These are phyloP conservation scores for Arge pagana DNA, from an alignment of 2,888 invertebrate species.

Conservation along the genomic window DNA sequence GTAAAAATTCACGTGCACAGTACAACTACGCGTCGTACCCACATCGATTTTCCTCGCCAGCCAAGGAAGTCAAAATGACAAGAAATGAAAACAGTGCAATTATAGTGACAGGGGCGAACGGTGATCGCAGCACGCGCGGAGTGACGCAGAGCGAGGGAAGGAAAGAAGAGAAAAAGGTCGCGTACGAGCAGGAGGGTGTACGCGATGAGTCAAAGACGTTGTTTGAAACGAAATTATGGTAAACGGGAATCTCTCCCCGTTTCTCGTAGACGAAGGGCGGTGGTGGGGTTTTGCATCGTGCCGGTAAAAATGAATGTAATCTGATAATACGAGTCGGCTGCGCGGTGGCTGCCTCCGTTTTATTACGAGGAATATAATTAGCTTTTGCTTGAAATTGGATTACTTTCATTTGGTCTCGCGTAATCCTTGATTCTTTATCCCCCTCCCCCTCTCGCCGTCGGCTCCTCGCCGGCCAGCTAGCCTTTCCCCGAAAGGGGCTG, in stretches of 20 bases:
- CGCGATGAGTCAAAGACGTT: constrained; percentile 7
- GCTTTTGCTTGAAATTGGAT: constrained; percentile 15
- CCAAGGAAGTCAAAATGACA: no score
- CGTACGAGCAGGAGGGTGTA: no score
- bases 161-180: not conserved
- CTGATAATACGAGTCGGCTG: constrained; percentile 8
- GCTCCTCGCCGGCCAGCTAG: not conserved
- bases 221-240: constrained; percentile 20
- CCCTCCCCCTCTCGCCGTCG: not conserved
- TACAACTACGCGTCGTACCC: no score
- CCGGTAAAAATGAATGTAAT: constrained; percentile 15
- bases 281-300: not conserved
- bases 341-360: constrained; percentile 9
- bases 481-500: no score
- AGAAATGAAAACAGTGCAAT: no score
- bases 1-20: no score
- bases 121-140: not conserved
- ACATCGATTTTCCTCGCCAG: no score
- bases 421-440: not conserved
- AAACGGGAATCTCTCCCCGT: constrained; percentile 6
- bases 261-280: not conserved
- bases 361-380: constrained; percentile 20
- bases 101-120: no score
- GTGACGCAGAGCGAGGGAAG: no score
- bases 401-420: constrained; percentile 14